Evolutionary conservation across 2,113 vertebrate genomes (phyloP), one percentile per base, ranked within the genome.

Genomic region (Steatornis caripensis): DNA sequence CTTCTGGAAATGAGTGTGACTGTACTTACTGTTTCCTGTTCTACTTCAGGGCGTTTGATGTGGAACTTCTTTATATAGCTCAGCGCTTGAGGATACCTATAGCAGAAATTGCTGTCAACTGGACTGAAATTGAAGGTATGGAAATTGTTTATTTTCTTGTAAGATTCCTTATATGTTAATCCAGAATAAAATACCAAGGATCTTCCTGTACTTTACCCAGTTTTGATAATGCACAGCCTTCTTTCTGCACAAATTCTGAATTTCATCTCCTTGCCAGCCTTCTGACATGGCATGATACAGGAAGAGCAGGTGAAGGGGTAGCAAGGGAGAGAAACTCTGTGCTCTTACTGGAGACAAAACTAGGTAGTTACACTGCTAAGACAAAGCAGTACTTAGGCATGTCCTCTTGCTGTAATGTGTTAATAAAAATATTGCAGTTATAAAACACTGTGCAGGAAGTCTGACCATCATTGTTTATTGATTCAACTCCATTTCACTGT

Each of bases 121-220:
- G 99, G 99, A 99, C 99, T 62, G 99, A 99, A 98, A 99, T 99
- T 96, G 99, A 99, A 99, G 99, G 99, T 99, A 90, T 90, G 98
- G 84, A 46, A 51, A 46, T 77, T 36, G 18, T 81, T 92, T 39
- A 6, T 72, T 26, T 58, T 83, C 39, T 55, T 72, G 3, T 6
- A 72, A 65, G 54, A n/a, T 78, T 72, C 49, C 46, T 26, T 83
- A 46, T 0, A 0, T 91, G 46, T 84, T 41, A 75, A 60, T 84
- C n/a, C 53, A 83, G 48, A 90, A 46, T 54, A 70, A 83, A 29
- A 66, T 70, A 85, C 12, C 2, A 2, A 26, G 16, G 4, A 5
- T 89, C 32, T 85, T 71, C 20, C 20, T 3, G 3, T 70, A 23
- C 75, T 76, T 69, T 77, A 36, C 9, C 9, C 4, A 11, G 15